These are phyloP conservation scores for Prochilodus magdalenae DNA, from an alignment of 2,113 vertebrate species.

Conservation along the genomic window DNA sequence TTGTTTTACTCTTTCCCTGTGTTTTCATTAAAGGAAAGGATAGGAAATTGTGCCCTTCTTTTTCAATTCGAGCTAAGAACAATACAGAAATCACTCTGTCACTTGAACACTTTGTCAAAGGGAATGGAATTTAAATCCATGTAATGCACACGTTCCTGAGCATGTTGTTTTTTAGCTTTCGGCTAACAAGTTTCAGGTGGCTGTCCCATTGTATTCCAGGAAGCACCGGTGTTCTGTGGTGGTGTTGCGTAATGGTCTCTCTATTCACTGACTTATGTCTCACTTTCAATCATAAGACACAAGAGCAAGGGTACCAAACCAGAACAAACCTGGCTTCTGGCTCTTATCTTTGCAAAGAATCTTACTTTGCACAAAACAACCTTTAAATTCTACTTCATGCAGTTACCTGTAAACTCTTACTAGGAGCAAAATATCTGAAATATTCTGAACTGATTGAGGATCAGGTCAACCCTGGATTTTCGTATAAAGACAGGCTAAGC, in stretches of 20 bases:
- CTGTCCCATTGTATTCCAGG: not conserved
- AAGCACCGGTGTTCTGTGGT: not conserved
- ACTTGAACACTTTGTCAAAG: not conserved
- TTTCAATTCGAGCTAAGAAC: not conserved
- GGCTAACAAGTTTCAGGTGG: not conserved
- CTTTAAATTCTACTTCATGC: too few relatives aligned
- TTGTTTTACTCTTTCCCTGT: not conserved
- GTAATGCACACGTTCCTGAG: not conserved
- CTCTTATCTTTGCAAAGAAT: too few relatives aligned
- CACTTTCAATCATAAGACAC: not conserved
- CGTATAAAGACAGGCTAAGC: too few relatives aligned
- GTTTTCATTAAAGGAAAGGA: not conserved
- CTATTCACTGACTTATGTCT: not conserved
- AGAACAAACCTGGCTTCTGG: too few relatives aligned
- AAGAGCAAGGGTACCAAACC: too few relatives aligned
- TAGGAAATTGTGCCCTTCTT: not conserved
- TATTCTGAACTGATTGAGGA: too few relatives aligned
- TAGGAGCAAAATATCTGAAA: too few relatives aligned
- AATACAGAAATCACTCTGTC: not conserved
- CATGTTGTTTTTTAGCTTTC: not conserved
- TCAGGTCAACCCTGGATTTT: too few relatives aligned
- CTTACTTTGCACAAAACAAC: too few relatives aligned
- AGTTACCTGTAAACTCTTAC: too few relatives aligned
- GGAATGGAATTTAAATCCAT: not conserved
- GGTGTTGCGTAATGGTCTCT: not conserved